phyloP scores from a whole-genome alignment of 2,113 vertebrate genomes.

The Mastomys coucha region DNA sequence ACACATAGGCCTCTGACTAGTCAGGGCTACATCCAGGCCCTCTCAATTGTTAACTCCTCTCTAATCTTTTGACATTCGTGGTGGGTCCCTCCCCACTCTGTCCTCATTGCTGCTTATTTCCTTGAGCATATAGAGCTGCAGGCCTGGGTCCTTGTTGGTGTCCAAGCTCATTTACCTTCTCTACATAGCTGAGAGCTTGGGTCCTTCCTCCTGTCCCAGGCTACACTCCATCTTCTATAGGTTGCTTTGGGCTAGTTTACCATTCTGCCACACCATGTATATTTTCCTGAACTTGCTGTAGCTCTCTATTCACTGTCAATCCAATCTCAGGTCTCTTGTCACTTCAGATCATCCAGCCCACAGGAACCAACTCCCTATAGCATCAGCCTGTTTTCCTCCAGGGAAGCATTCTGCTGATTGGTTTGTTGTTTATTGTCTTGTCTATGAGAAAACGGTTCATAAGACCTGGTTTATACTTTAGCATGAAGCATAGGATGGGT shows the following conservation, averaged over 20 bases:
- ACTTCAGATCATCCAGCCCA: not conserved
- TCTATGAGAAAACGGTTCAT: not conserved
- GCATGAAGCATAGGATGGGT: not conserved
- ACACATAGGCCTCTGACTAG: not conserved
- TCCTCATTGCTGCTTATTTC: accelerated
- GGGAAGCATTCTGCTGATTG: not conserved
- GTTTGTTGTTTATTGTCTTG: not conserved
- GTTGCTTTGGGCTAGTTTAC: not conserved
- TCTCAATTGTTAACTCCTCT: accelerated
- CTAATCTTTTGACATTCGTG: accelerated
- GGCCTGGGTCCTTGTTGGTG: accelerated
- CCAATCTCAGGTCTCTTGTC: not conserved
- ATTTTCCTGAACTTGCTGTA: not conserved
- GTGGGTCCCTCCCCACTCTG: accelerated
- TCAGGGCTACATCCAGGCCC: not conserved
- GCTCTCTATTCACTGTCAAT: not conserved
- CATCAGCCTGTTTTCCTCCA: not conserved
- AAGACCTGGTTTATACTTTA: not conserved
- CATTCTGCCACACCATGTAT: too few relatives aligned
- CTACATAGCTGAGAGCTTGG: too few relatives aligned
- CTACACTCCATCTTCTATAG: not conserved
- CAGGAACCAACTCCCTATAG: not conserved
- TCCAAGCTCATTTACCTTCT: not conserved
- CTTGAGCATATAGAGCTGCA: accelerated
- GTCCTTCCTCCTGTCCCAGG: not conserved